phyloP scores from a whole-genome alignment of 1,140 invertebrate species.

The Sogatella furcifera region DNA sequence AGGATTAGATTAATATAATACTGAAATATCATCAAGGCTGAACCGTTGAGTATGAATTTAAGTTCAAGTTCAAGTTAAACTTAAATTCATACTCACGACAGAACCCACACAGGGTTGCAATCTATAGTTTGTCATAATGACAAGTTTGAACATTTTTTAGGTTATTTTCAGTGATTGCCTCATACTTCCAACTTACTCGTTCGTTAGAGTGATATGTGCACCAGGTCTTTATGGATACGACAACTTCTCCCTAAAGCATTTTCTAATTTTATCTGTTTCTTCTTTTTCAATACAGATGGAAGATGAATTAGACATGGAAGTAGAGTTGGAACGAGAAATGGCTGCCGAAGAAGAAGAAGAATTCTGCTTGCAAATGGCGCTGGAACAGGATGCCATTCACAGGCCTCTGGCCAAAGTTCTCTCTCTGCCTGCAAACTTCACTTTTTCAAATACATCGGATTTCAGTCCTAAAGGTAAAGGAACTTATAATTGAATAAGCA shows the following conservation, averaged over 20 bases:
- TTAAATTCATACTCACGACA: no score
- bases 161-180: no score
- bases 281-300: slow-evolving; percentile 55
- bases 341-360: slow-evolving; percentile 62
- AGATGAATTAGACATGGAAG: slow-evolving; percentile 85
- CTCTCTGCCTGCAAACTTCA: slow-evolving; percentile 48
- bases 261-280: neutral
- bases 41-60: no score
- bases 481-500: neutral
- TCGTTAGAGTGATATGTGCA: no score
- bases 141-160: no score
- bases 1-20: no score
- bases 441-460: slow-evolving; percentile 28
- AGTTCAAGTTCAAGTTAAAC: no score
- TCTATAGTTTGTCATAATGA: no score
- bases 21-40: no score
- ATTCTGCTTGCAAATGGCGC: slow-evolving; percentile 41
- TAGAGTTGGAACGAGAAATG: slow-evolving; percentile 72
- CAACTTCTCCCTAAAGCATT: neutral
- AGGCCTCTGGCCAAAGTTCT: slow-evolving; percentile 43
- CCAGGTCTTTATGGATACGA: neutral
- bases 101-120: no score
- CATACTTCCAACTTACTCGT: no score
- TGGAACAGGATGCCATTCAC: slow-evolving; percentile 35
- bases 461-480: slow-evolving; percentile 5